These are phyloP conservation scores for Bubo bubo DNA, from an alignment of 2,113 vertebrate genomes.

Conservation along the genomic window DNA sequence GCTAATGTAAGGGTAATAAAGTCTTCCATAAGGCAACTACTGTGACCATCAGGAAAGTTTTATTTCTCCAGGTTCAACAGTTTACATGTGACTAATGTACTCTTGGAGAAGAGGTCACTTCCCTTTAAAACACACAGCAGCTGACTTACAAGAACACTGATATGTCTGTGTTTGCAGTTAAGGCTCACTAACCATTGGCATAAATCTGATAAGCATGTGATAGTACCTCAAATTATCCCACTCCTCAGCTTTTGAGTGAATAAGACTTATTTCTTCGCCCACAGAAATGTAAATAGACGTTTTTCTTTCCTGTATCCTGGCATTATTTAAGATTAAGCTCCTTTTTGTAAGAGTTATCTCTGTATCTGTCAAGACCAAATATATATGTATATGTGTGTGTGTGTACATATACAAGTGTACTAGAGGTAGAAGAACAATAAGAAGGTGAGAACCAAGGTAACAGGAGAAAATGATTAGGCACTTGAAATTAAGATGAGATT, in stretches of 20 bases:
- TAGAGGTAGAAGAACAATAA: not conserved
- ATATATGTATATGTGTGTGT: not conserved
- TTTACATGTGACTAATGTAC: not conserved
- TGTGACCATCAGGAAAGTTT: constrained; percentile 31
- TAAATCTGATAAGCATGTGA: not conserved
- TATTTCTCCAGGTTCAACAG: constrained; percentile 29
- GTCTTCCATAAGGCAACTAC: not conserved
- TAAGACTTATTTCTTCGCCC: not conserved
- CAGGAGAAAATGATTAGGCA: not conserved
- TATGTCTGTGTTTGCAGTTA: not conserved
- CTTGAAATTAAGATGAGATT: not conserved
- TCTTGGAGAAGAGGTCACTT: not conserved
- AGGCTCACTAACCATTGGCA: not conserved
- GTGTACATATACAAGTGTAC: fast-evolving
- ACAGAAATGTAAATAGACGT: not conserved
- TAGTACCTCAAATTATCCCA: not conserved
- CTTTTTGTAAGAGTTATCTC: not conserved
- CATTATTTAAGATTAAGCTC: not conserved
- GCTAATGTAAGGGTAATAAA: not conserved
- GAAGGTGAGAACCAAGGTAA: not conserved
- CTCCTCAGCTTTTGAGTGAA: not conserved
- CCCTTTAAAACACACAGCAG: not conserved
- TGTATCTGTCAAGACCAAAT: not conserved
- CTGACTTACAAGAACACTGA: not conserved
- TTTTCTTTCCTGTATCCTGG: not conserved